Base-by-base conservation (phyloP, 1,140 invertebrate species). In the Temnothorax longispinosus region DNA sequence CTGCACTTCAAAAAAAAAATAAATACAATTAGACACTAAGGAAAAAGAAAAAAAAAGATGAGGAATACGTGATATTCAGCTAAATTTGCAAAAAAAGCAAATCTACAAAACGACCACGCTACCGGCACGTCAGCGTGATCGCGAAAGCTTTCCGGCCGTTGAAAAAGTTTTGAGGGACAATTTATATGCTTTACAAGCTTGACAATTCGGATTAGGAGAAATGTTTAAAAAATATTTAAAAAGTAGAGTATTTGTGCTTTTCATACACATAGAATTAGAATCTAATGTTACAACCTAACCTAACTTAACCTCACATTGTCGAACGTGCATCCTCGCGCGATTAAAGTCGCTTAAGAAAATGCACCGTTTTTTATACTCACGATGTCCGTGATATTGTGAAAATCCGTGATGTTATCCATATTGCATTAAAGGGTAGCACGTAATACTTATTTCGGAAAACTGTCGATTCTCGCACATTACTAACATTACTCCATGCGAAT, bases 391-490 rank as follows among this genome's bases (percentile, higher is more conserved):
- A 65, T 41, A n/a, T 65, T 21, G 18, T 64, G 54, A 18, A 77
- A 77, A 47, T 35, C 13, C 3, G 8, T 38, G 7, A 11, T 35
- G 15, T 65, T 50, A 50, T 78, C 76, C 76, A 78, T 78, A 35
- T n/a, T 65, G 13, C 21, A 18, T 10, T 21, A 78, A n/a, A 78
- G 13, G 10, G 15, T 10, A 47, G 47, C 10, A 6, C 5, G 6
- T 32, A 78, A 64, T 78, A 78, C 27, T 65, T 11, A 44, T 47
- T n/a, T 77, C 21, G 11, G 2, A 54, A 35, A 62, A 77, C 32
- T 2, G 4, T 52, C 11, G 10, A 15, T 13, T 32, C 3, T 15
- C 32, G n/a, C 52, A 76, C 52, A 15, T 76, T 41, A 13, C 3
- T 11, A 35, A 76, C 52, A 15, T 76, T 58, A 13, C 3, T 11